These are phyloP conservation scores for Macroteleia sp. DNA, from an alignment of 2,888 invertebrate species.

Conservation along the genomic window DNA sequence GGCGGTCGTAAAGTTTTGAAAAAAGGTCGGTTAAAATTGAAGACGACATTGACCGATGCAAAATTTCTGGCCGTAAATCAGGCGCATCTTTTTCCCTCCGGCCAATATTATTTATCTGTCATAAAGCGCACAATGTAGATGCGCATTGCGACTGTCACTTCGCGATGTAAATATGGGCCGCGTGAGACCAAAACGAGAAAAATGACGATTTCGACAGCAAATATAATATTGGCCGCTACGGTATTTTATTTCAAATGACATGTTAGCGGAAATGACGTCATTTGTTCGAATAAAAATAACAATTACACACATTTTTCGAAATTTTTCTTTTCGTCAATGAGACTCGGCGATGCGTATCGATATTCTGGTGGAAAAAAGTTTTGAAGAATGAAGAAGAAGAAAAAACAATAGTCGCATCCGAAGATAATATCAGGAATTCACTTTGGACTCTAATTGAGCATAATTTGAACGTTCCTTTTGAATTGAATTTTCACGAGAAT, in stretches of 20 bases:
- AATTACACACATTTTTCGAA: too few species aligned
- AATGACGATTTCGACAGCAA: constrained; percentile 20
- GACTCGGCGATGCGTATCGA: too few species aligned
- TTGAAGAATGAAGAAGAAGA: too few species aligned
- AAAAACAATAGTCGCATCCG: too few species aligned
- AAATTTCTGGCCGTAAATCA: constrained; percentile 59
- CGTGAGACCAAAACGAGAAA: constrained; percentile 18
- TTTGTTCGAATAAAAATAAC: too few species aligned
- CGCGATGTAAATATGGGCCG: constrained; percentile 46
- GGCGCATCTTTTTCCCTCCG: constrained; percentile 44
- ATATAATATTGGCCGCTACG: too few species aligned
- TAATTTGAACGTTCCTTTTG: constrained; percentile 21
- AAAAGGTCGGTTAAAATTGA: constrained; percentile 44
- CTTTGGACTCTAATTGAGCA: constrained; percentile 21
- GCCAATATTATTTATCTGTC: constrained; percentile 59
- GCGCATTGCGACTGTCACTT: constrained; percentile 52
- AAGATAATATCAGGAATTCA: too few species aligned
- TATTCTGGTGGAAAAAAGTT: too few species aligned
- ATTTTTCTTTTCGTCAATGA: too few species aligned
- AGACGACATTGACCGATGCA: constrained; percentile 52
- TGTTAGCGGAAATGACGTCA: too few species aligned
- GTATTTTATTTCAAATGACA: too few species aligned
- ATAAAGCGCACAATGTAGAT: constrained; percentile 59
- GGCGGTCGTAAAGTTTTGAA: constrained; percentile 28
- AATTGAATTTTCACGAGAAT: constrained; percentile 25